Conservation (phyloP, 1,140 invertebrate genomes). For the Tetramorium alpestre region DNA sequence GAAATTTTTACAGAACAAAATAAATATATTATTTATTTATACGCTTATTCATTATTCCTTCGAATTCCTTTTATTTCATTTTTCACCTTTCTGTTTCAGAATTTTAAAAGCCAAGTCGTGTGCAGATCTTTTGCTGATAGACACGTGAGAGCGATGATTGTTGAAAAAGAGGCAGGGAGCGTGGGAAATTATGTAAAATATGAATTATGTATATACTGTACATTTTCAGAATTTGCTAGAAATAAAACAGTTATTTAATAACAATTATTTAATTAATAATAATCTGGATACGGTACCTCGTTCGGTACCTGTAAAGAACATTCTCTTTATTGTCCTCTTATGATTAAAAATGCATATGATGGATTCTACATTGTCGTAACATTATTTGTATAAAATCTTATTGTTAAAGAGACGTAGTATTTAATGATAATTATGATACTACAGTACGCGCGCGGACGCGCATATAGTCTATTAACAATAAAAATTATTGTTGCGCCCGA, state of each 20-base stretch:
- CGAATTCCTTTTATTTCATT: background rate
- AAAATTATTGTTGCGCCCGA: background rate
- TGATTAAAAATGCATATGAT: constrained; percentile 64
- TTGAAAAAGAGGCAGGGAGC: constrained; percentile 47
- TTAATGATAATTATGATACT: constrained; percentile 61
- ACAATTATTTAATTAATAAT: constrained; percentile 61
- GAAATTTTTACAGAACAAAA: background rate
- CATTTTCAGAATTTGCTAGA: constrained; percentile 76
- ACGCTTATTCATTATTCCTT: background rate
- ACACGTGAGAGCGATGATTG: constrained; percentile 73
- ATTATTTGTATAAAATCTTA: constrained; percentile 69
- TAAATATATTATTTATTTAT: background rate
- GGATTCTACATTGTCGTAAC: constrained; percentile 57
- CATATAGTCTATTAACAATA: constrained; percentile 45
- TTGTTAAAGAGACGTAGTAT: constrained; percentile 9
- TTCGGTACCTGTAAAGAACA: constrained; percentile 58
- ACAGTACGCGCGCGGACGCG: background rate
- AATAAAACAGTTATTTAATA: constrained; percentile 79
- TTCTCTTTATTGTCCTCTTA: constrained; percentile 70
- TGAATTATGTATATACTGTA: constrained; percentile 81
- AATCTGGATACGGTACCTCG: constrained; percentile 64
- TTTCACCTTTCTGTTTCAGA: constrained; percentile 78
- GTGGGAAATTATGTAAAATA: constrained; percentile 60
- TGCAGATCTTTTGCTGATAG: constrained; percentile 83
- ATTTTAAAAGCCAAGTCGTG: constrained; percentile 85